phyloP scores from a whole-genome alignment of 1,140 invertebrate species.

The Dryas iulia region DNA sequence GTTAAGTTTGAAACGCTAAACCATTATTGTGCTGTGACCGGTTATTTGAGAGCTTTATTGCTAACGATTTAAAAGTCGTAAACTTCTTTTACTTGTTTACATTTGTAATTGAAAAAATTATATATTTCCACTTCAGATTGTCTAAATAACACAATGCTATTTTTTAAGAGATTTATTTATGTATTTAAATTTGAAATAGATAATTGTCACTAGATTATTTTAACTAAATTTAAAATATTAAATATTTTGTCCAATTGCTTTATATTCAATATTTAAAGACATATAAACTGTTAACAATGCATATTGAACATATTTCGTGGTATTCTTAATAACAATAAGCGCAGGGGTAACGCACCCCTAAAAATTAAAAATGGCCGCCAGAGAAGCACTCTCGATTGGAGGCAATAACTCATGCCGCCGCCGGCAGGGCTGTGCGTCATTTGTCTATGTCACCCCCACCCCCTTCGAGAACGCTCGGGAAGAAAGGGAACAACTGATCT shows the following conservation, averaged over 20 bases:
- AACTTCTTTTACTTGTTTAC: background rate
- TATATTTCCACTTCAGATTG: background rate
- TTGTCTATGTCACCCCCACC: conserved; percentile 71
- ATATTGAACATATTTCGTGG: background rate
- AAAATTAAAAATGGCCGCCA: conserved; percentile 78
- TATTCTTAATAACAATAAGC: conserved; percentile 48
- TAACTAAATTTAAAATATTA: too few species aligned
- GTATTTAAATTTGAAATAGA: too few species aligned
- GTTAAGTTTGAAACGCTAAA: conserved; percentile 41
- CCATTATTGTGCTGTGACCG: background rate
- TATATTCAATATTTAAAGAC: background rate
- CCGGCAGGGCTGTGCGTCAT: conserved; percentile 64
- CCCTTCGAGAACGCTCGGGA: conserved; percentile 57
- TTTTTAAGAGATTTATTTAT: too few species aligned
- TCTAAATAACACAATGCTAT: too few species aligned
- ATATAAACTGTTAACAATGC: background rate
- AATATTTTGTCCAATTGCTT: background rate
- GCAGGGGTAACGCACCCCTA: conserved; percentile 65
- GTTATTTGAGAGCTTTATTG: background rate
- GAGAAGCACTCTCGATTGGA: conserved; percentile 69
- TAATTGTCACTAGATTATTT: too few species aligned
- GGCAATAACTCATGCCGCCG: conserved; percentile 70
- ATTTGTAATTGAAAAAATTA: background rate
- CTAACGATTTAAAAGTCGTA: background rate
- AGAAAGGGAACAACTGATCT: conserved; percentile 59